Percentiles rank a stretch among this genome's conserved stretches.
phyloP scores from a whole-genome alignment of 2,797 vertebrate species.

The Pseudocheirus occidentalis region DNA sequence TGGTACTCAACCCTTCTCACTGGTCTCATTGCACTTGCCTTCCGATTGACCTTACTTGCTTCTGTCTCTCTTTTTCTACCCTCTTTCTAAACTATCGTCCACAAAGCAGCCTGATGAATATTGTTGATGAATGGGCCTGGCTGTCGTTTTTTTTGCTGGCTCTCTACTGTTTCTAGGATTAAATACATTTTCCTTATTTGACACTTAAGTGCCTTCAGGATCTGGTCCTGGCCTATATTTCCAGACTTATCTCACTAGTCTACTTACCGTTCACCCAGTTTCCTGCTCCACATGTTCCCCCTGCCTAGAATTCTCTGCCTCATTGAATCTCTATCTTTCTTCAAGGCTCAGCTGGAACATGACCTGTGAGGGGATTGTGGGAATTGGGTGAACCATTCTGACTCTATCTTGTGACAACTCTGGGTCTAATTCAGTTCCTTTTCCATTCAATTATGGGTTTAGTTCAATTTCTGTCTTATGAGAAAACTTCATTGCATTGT shows the following conservation, averaged over 20 bases:
- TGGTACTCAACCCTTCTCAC: not conserved
- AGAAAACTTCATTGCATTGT: not conserved
- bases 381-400: no score
- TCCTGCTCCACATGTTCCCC: no score
- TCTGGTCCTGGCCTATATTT: not conserved
- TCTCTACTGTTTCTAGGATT: not conserved
- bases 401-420: no score
- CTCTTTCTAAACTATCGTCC: not conserved
- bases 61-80: not conserved
- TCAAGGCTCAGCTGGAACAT: no score
- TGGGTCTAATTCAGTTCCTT: no score
- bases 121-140: no score
- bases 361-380: no score
- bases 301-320: no score
- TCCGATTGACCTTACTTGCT: not conserved
- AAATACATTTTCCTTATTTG: not conserved
- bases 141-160: not conserved
- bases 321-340: no score
- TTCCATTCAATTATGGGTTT: no score
- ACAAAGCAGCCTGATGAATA: not conserved
- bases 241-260: not conserved
- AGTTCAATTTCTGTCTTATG: no score
- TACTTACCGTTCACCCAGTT: no score
- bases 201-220: not conserved
- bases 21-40: not conserved